These are phyloP conservation scores for Ectropis grisescens DNA, from an alignment of 1,140 invertebrate genomes.

Conservation along the genomic window DNA sequence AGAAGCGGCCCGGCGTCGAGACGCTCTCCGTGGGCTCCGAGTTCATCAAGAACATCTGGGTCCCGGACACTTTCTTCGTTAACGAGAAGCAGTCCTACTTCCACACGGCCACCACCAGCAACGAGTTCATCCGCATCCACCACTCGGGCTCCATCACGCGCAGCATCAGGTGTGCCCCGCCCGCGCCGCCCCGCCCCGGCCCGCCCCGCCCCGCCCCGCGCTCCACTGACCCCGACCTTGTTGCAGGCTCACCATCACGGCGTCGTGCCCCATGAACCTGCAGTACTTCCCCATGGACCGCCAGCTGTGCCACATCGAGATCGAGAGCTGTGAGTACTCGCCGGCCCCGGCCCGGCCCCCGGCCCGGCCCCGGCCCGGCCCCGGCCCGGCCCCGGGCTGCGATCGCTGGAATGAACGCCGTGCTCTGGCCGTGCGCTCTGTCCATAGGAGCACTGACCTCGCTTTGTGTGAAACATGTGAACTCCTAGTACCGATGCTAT, in stretches of 20 bases:
- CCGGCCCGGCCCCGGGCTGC: conserved; percentile 92
- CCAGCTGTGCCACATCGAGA: conserved; percentile 96
- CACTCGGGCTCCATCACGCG: conserved; percentile 94
- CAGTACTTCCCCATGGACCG: conserved; percentile 98
- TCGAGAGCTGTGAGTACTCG: conserved; percentile 96
- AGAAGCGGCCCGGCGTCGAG: conserved; percentile 87
- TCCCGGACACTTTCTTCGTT: conserved; percentile 98
- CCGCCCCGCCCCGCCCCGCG: neutral
- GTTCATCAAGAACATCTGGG: conserved; percentile 98
- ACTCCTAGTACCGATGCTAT: too few species aligned
- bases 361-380: conserved; percentile 90
- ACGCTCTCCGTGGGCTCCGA: conserved; percentile 92
- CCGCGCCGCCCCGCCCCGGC: neutral
- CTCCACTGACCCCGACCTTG: too few species aligned
- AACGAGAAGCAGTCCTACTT: conserved; percentile 99
- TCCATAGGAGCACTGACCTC: too few species aligned
- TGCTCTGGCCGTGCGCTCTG: too few species aligned
- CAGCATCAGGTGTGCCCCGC: conserved; percentile 95
- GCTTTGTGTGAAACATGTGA: too few species aligned
- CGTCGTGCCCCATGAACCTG: conserved; percentile 97
- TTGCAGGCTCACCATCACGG: conserved; percentile 94
- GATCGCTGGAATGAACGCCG: too few species aligned
- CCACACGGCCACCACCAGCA: conserved; percentile 97
- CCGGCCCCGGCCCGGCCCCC: conserved; percentile 94
- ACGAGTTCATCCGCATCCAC: conserved; percentile 97